A percentile compares a stretch with the other conserved stretches of the same genome.
phyloP scores from a whole-genome alignment of 2,888 invertebrate species.

The Dynastes maya region DNA sequence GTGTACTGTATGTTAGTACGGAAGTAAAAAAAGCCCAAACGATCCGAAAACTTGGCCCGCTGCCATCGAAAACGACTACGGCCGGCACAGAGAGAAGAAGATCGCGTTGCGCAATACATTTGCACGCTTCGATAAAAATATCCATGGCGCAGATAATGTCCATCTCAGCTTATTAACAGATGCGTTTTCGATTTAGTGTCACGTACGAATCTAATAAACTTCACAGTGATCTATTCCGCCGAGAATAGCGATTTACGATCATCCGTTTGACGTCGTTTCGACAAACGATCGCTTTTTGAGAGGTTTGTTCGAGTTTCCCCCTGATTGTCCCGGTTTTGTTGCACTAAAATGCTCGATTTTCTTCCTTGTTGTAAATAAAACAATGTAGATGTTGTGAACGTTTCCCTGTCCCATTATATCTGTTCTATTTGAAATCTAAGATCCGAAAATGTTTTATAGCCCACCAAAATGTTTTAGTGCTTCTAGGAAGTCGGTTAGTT shows the following conservation, averaged over 20 bases:
- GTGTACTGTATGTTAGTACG: background rate
- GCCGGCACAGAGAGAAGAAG: constrained; percentile 48
- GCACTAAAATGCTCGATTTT: background rate
- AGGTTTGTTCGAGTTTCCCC: constrained; percentile 11
- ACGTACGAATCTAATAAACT: background rate
- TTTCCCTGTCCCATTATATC: background rate
- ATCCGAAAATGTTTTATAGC: too few relatives aligned
- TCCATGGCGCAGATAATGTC: constrained; percentile 61
- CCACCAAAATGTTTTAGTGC: too few relatives aligned
- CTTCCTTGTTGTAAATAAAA: background rate
- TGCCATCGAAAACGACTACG: constrained; percentile 41
- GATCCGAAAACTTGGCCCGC: constrained; percentile 40
- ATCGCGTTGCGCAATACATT: constrained; percentile 60
- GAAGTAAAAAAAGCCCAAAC: constrained; percentile 27
- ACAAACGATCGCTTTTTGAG: background rate
- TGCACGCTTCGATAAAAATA: constrained; percentile 62
- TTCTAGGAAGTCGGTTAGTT: too few relatives aligned
- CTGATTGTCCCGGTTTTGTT: background rate
- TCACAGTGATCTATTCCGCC: background rate
- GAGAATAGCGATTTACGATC: background rate
- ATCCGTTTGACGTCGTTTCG: background rate
- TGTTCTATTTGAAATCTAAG: too few relatives aligned
- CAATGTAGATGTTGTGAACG: background rate
- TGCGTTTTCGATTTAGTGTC: constrained; percentile 46
- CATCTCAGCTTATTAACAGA: constrained; percentile 59